Percentiles rank a stretch among this genome's conserved stretches.
phyloP scores from a whole-genome alignment of 2,797 vertebrate genomes.

The Tolypeutes matacus region DNA sequence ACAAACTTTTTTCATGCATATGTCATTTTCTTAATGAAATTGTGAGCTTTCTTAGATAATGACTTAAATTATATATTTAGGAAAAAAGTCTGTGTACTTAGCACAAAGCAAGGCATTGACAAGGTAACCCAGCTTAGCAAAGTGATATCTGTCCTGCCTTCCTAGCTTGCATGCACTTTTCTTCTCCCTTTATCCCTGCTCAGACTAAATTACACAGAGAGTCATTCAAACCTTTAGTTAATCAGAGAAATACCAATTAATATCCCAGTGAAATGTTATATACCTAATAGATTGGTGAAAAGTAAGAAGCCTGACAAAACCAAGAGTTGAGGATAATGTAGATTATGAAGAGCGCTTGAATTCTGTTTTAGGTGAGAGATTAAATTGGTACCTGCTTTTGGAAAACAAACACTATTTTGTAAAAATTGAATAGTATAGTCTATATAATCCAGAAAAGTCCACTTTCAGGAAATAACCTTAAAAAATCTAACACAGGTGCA shows the following conservation, averaged over 20 bases:
- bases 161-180: neutral
- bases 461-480: neutral
- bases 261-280: neutral
- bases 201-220: neutral
- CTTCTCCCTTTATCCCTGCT: neutral
- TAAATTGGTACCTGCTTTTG: neutral
- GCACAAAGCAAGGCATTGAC: neutral
- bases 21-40: constrained; percentile 54
- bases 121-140: neutral
- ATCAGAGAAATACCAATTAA: neutral
- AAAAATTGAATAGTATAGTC: neutral
- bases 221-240: neutral
- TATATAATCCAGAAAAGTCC: neutral
- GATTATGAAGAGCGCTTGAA: neutral
- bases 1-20: neutral
- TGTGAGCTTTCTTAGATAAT: constrained; percentile 48
- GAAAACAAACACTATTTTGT: neutral
- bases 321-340: neutral
- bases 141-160: neutral
- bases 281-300: neutral
- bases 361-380: neutral
- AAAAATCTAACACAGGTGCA: neutral
- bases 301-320: neutral
- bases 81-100: neutral
- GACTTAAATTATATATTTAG: constrained; percentile 34